Base-by-base conservation (phyloP, 2,113 vertebrate species). In the Charina bottae region DNA sequence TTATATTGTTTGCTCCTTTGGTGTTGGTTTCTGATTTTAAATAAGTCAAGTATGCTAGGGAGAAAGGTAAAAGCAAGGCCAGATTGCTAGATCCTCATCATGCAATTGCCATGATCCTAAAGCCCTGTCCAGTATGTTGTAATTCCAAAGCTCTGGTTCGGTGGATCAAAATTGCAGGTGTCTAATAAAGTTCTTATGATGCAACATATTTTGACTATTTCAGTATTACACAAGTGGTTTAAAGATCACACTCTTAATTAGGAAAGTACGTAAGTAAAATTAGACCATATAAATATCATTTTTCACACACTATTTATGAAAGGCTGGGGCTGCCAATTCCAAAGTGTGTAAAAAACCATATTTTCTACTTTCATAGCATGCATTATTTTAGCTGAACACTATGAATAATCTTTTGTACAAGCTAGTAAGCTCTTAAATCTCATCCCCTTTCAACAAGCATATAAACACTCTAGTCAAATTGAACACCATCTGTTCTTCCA, bases 301-400 rank as follows among this genome's bases (percentile, higher is more conserved):
- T 58, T 11, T 13, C n/a, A 15, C n/a, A 59, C 85, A 60, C 13
- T 92, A 33, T 84, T 89, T 60, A 37, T 46, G 56, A 84, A 62
- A 56, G 17, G 46, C 59, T 89, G 13, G 33, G 87, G 19, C 87
- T 92, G 87, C 56, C 87, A 83, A 60, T 53, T 89, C 42, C 56
- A 84, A 83, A 60, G 33, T 64, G 24, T 37, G 54, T 42, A 55
- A 83, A 93, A 93, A 87, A 87, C 5, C 60, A 46, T 64, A 88
- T 90, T 93, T 90, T 88, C 55, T 64, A 54, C 46, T 90, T 87
- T 93, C 21, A 88, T 85, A 86, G 28, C 49, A 42, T 8, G 2
- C 3, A 28, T 87, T 94, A 59, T 93, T 60, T 87, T 59, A 78
- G 62, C 23, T 42, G 89, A 93, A 87, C 64, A 83, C 64, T 90